Evolutionary conservation across 30 jellyfish, hydroid and myxozoan species (phyloP).

Genomic region (Pelagia noctiluca): DNA sequence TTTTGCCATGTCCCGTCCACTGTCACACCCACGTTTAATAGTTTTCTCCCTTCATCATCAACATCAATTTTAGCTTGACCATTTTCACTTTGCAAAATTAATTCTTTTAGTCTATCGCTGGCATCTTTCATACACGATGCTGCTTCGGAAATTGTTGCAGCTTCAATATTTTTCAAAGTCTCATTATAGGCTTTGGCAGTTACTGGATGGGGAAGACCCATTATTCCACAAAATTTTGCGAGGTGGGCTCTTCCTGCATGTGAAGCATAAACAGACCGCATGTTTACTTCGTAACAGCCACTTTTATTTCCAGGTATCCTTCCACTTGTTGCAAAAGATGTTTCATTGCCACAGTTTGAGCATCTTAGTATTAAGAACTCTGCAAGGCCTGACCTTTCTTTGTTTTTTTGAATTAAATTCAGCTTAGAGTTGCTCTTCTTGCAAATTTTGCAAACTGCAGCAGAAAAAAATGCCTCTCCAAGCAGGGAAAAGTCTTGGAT

Average conservation of each 20-base stretch:
- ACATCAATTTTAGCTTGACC: neutral
- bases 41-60: neutral
- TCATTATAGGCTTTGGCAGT: neutral
- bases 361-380: neutral
- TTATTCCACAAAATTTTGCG: neutral
- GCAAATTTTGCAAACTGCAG: no score
- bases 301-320: neutral
- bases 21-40: neutral
- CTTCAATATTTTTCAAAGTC: neutral
- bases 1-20: no score
- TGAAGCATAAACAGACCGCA: neutral
- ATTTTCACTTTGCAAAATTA: neutral
- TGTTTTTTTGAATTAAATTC: no score
- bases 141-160: neutral
- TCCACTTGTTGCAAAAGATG: neutral
- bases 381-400: no score
- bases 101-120: neutral
- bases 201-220: neutral
- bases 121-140: neutral
- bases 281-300: neutral
- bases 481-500: constrained; percentile 36
- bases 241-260: neutral
- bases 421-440: no score
- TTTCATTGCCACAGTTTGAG: neutral
- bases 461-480: neutral